These are phyloP conservation scores for Agrochola lota DNA, from an alignment of 2,888 invertebrate genomes.

Conservation along the genomic window DNA sequence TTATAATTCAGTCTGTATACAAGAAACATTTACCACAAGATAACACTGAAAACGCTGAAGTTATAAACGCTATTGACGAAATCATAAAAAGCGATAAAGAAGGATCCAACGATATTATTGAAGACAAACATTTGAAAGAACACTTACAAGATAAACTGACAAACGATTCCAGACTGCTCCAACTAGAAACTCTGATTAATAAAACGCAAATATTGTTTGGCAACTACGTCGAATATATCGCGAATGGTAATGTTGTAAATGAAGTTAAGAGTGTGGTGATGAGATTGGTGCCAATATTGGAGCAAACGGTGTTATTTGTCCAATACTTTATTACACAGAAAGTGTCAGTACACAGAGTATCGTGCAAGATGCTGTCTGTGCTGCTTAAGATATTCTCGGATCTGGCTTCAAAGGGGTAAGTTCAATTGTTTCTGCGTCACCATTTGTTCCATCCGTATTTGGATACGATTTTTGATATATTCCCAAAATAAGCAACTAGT, in stretches of 20 bases:
- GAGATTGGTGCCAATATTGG: conserved; percentile 92
- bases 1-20: conserved; percentile 82
- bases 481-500: neutral
- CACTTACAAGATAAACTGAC: conserved; percentile 92
- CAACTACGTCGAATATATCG: conserved; percentile 84
- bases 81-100: conserved; percentile 81
- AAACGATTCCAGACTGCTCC: conserved; percentile 91
- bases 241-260: conserved; percentile 71
- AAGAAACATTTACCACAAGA: conserved; percentile 83
- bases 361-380: conserved; percentile 95
- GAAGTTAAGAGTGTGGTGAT: conserved; percentile 81
- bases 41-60: conserved; percentile 75
- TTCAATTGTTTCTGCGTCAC: conserved; percentile 55
- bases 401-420: conserved; percentile 93
- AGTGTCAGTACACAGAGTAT: conserved; percentile 94
- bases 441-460: neutral
- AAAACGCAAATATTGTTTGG: conserved; percentile 83
- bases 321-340: conserved; percentile 95
- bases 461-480: neutral
- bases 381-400: conserved; percentile 96
- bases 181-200: conserved; percentile 85
- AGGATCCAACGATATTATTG: conserved; percentile 88
- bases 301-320: conserved; percentile 93
- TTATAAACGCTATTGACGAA: conserved; percentile 82
- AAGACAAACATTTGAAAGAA: conserved; percentile 92